Base-by-base conservation (phyloP, 2,797 vertebrate genomes). In the Sternarchorhynchus goeldii region DNA sequence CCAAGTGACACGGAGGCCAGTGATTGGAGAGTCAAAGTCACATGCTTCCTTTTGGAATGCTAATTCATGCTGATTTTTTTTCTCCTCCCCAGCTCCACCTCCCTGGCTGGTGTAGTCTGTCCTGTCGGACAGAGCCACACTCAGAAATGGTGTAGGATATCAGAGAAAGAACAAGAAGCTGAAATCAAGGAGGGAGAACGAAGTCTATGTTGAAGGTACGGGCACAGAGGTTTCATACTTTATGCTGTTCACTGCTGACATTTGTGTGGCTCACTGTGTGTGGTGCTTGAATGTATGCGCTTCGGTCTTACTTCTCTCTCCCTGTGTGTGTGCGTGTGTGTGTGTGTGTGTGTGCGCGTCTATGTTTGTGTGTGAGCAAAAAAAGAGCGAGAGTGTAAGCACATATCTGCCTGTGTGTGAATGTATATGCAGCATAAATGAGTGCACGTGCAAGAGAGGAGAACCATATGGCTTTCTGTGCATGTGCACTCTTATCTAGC, bases 91-190 rank as follows among this genome's bases (percentile, higher is more conserved):
- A 71, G 76, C 86, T 86, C 85, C 85, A 84, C 81, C 81, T 83
- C 84, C 78, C 32, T 73, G 72, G 60, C 53, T 81, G 82, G 83
- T 83, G 79, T 86, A 80, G 82, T 79, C 77, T 81, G 80, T 85
- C 62, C 83, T 84, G 83, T 72, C 39, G 79, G 76, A 78, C 82
- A 85, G 86, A 86, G 79, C 62, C 25, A 68, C 72, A 81, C 68
- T 78, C 80, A 88, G 86, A 85, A 77, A 86, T 88, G 84, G 85
- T 86, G 85, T 81, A 86, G 86, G 82, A 86, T 86, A 87, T 82
- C 85, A 86, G 82, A 58, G 64, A 84, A 85, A 82, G 58, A 76
- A 81, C 72, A 25, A 76, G 80, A 82, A 73, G 77, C 81, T 77
- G 65, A 84, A 78, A 69, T 68, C 53, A 63, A 81, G 72, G 59